Evolutionary conservation across 2,797 vertebrate genomes (phyloP).

Genomic region (Discoglossus pictus): DNA sequence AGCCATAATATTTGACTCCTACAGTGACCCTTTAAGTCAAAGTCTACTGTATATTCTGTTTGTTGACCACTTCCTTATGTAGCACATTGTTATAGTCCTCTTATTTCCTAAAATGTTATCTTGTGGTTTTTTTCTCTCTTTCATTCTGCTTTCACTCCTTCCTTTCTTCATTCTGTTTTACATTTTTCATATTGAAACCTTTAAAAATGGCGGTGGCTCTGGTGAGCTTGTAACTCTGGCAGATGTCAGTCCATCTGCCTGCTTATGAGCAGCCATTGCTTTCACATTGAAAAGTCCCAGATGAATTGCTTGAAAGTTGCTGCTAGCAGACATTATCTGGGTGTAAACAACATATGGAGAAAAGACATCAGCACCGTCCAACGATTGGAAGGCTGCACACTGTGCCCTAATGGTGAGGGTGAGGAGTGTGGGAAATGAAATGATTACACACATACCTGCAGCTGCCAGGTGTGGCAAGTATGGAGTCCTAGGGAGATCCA

Average conservation of each 20-base stretch:
- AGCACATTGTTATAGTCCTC: neutral
- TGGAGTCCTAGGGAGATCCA: too few species aligned
- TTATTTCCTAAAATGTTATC: slow-evolving; percentile 1
- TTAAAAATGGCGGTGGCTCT: slow-evolving; percentile 41
- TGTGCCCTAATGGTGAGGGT: slow-evolving; percentile 30
- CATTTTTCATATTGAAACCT: slow-evolving; percentile 40
- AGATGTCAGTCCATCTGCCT: slow-evolving; percentile 42
- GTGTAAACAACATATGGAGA: slow-evolving; percentile 42
- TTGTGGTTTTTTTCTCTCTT: neutral
- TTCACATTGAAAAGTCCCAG: slow-evolving; percentile 38
- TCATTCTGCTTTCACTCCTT: neutral
- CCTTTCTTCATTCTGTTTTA: slow-evolving; percentile 12
- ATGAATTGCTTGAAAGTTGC: slow-evolving; percentile 39
- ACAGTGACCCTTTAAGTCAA: too few species aligned
- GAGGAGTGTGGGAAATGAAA: slow-evolving; percentile 27
- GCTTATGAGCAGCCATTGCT: slow-evolving; percentile 24
- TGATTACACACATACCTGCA: slow-evolving; percentile 40
- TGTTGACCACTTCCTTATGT: neutral
- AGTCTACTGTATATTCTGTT: neutral
- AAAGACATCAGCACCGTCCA: slow-evolving; percentile 35
- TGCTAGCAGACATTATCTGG: slow-evolving; percentile 26
- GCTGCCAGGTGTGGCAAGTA: slow-evolving; percentile 34
- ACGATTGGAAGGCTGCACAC: slow-evolving; percentile 27
- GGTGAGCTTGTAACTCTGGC: slow-evolving; percentile 42
- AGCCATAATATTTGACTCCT: too few species aligned